Evolutionary conservation across 2,113 vertebrate genomes (phyloP), one percentile per base, ranked within the genome.

Genomic region (Trachemys scripta): DNA sequence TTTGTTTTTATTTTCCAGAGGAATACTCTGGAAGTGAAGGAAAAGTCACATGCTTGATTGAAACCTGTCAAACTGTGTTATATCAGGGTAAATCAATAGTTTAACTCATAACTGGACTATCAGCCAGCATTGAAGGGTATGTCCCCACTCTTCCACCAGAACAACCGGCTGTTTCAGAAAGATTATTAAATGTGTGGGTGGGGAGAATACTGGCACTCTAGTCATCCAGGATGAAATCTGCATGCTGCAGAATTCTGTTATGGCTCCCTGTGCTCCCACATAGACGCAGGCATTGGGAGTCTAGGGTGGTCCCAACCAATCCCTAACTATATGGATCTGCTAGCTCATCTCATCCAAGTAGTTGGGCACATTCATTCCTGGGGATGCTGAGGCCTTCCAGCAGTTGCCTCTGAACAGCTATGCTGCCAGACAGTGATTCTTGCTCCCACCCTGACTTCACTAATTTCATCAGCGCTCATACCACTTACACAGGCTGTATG

Each of bases 1-100:
- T 85, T 93, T 78, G 24, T 29, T 90, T 91, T 94, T 87, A 27
- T 17, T 92, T 96, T 83, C 54, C 17, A 80, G 76, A 80, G 47
- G 27, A 80, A 24, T 5, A 17, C 4, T 56, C 35, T 85, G 85
- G 24, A 93, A 76, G 31, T 49, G 84, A 80, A 93, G 78, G 27
- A 50, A 88, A 84, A 90, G 54, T 8, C 3, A 12, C 12, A 13
- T 81, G 86, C 53, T 88, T 35, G 65, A 87, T 38, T 49, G 92
- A 81, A 90, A 97, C n/a, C 6, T 69, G 31, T 84, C 85, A 90
- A 82, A 38, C 53, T 42, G 1, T 31, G 65, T 78, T 85, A 82
- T 22, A 47, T 29, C 2, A 53, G 53, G 81, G 81, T 92, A 80
- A 49, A 92, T 89, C 90, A 65, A n/a, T 94, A 59, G 86, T 96